Conservation (phyloP, 2,888 invertebrate species). For the Trichogramma dendrolimi region DNA sequence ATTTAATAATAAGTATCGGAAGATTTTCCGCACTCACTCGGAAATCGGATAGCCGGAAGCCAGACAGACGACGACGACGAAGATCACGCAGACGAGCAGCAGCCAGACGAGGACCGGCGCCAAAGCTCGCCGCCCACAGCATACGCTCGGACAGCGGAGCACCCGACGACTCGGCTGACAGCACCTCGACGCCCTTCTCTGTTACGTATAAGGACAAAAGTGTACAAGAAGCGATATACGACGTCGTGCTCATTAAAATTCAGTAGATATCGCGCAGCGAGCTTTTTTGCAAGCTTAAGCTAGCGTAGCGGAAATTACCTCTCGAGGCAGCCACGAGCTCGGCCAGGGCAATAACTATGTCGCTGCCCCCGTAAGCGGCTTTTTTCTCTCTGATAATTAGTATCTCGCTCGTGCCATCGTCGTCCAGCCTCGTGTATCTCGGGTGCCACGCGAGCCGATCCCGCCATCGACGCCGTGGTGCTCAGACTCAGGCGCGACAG, state of each 20-base stretch:
- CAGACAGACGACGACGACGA: slow-evolving; percentile 35
- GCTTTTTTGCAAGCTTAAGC: background rate
- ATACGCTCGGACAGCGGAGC: slow-evolving; percentile 34
- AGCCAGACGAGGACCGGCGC: slow-evolving; percentile 39
- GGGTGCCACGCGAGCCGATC: slow-evolving; percentile 41
- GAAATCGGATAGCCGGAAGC: slow-evolving; percentile 41
- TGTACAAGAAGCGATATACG: background rate
- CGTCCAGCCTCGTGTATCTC: slow-evolving; percentile 34
- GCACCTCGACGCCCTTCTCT: slow-evolving; percentile 37
- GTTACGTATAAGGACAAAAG: background rate
- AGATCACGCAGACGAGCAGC: slow-evolving; percentile 33
- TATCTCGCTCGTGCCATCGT: slow-evolving; percentile 36
- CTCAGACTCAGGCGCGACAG: slow-evolving; percentile 33
- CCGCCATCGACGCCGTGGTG: slow-evolving; percentile 31
- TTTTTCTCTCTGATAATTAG: slow-evolving; percentile 41
- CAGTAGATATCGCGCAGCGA: background rate
- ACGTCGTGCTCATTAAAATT: background rate
- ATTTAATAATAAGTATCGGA: background rate
- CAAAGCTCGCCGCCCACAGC: slow-evolving; percentile 29
- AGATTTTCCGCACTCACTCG: slow-evolving; percentile 39
- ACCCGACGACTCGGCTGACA: slow-evolving; percentile 36
- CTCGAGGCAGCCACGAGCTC: slow-evolving; percentile 30
- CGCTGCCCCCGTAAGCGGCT: slow-evolving; percentile 35
- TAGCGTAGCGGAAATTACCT: slow-evolving; percentile 30
- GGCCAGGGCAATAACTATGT: slow-evolving; percentile 36